phyloP scores from a whole-genome alignment of 64 coral and sea anemone species.

The Porites australiensis region DNA sequence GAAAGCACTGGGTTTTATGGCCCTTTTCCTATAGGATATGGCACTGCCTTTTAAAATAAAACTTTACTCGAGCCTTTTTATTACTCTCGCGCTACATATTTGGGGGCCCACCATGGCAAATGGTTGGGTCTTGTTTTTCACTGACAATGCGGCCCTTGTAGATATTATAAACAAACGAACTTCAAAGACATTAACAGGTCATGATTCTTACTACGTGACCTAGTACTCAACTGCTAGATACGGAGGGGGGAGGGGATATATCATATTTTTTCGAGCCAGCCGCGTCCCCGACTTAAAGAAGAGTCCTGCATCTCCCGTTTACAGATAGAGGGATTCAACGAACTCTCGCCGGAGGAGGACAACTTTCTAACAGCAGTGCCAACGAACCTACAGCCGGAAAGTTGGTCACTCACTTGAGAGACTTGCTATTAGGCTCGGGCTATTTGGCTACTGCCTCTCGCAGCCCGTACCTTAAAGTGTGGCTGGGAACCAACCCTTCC shows the following conservation, averaged over 20 bases:
- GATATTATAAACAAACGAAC: slow-evolving; percentile 32
- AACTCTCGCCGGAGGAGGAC: not conserved
- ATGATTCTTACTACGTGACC: slow-evolving; percentile 8
- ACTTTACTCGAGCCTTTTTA: slow-evolving; percentile 27
- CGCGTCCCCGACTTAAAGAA: not conserved
- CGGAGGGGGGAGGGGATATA: not conserved
- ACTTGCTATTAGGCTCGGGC: not conserved
- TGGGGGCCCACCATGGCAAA: slow-evolving; percentile 18
- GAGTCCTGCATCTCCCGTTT: not conserved
- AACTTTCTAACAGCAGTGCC: not conserved
- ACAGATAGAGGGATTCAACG: slow-evolving; percentile 1
- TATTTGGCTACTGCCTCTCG: not conserved
- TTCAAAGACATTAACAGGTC: not conserved
- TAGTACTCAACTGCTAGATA: not conserved
- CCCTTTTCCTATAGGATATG: not conserved
- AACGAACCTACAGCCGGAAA: slow-evolving; percentile 25
- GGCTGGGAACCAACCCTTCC: not conserved
- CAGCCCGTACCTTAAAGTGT: not conserved
- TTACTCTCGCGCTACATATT: slow-evolving; percentile 4
- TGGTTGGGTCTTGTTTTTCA: not conserved
- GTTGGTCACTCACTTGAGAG: slow-evolving; percentile 11
- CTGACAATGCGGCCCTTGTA: slow-evolving; percentile 25
- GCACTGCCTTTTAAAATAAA: not conserved
- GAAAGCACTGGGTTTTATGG: slow-evolving; percentile 30
- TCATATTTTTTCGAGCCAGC: slow-evolving; percentile 9